phyloP scores from a whole-genome alignment of 2,797 vertebrate genomes.

The Sphaeramia orbicularis region DNA sequence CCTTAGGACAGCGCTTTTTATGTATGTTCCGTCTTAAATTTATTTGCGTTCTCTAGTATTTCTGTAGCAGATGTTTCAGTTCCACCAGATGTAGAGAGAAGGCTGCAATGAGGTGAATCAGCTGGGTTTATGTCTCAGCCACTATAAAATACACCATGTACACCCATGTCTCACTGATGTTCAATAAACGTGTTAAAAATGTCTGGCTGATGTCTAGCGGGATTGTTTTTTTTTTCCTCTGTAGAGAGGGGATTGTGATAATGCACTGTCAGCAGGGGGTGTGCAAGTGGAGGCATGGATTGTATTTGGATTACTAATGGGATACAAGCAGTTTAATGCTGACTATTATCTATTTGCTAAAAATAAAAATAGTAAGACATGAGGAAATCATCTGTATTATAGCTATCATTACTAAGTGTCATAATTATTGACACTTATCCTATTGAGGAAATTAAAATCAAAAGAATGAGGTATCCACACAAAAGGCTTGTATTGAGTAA shows the following conservation, averaged over 20 bases:
- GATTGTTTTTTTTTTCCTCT: constrained; percentile 12
- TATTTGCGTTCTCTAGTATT: constrained; percentile 5
- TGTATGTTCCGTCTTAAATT: not conserved
- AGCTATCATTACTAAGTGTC: not conserved
- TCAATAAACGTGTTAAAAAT: constrained; percentile 67
- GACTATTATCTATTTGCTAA: constrained; percentile 32
- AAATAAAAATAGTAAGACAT: constrained; percentile 34
- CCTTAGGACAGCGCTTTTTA: constrained; percentile 7
- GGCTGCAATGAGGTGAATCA: constrained; percentile 13
- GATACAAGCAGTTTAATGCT: constrained; percentile 14
- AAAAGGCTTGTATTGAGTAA: not conserved
- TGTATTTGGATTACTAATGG: constrained; percentile 49
- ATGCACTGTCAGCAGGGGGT: constrained; percentile 54
- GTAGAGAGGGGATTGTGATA: constrained; percentile 12
- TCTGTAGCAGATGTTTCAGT: constrained; percentile 14
- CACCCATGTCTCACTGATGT: constrained; percentile 24
- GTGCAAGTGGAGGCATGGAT: constrained; percentile 25
- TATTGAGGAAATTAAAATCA: constrained; percentile 32
- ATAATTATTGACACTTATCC: constrained; percentile 19
- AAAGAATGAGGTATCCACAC: constrained; percentile 9
- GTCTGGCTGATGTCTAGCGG: constrained; percentile 13
- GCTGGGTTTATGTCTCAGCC: constrained; percentile 8
- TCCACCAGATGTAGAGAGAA: not conserved
- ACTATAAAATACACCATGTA: constrained; percentile 11
- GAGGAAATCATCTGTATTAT: constrained; percentile 12